Evolutionary conservation across 2,797 vertebrate species (phyloP).

Genomic region (Chloroceryle amazona): DNA sequence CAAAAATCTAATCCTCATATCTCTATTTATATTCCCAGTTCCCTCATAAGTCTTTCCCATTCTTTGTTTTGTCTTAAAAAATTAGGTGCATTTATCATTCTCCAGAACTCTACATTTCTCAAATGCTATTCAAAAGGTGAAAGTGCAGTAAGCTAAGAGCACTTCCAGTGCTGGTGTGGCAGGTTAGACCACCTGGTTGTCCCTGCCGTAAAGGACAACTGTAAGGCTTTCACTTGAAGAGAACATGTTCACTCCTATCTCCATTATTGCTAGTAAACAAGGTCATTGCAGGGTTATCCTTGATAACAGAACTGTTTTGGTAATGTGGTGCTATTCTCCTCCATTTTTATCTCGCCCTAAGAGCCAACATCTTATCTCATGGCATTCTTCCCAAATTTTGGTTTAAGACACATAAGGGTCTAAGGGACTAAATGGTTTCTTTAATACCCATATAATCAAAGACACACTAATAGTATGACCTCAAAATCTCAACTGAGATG

Average conservation of each 20-base stretch:
- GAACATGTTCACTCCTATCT: accelerated
- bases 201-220: not conserved
- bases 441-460: not conserved
- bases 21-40: not conserved
- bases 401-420: not conserved
- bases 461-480: not conserved
- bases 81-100: accelerated
- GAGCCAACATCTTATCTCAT: not conserved
- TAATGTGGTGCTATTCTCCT: not conserved
- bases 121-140: not conserved
- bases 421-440: not conserved
- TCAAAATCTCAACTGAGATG: not conserved
- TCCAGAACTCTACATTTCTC: not conserved
- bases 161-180: not conserved
- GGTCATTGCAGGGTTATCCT: accelerated
- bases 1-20: not conserved
- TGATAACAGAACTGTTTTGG: not conserved
- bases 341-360: not conserved
- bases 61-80: not conserved
- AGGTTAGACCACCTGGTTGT: not conserved
- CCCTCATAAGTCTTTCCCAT: not conserved
- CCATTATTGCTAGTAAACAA: not conserved
- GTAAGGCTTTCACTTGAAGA: not conserved
- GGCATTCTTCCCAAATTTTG: not conserved
- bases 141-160: not conserved